These are phyloP conservation scores for Ammodytes dubius DNA, from an alignment of 2,113 vertebrate genomes.

Conservation along the genomic window DNA sequence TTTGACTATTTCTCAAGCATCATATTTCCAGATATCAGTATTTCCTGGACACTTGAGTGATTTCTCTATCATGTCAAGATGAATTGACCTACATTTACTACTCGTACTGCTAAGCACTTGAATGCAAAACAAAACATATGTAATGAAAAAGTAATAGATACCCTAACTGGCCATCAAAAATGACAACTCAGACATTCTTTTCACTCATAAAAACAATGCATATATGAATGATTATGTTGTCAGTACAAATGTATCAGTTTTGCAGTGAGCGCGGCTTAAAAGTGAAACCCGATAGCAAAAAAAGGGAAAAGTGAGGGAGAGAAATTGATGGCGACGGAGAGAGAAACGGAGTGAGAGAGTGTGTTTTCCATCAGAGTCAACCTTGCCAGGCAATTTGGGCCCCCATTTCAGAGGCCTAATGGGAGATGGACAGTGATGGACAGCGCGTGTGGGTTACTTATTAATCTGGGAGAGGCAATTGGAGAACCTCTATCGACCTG, in stretches of 20 bases:
- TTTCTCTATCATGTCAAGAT: not conserved
- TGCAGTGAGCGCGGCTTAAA: constrained; percentile 45
- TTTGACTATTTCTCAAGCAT: not conserved
- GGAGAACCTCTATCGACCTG: constrained; percentile 87
- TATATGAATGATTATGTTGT: constrained; percentile 35
- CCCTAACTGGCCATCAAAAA: constrained; percentile 13
- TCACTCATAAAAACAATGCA: constrained; percentile 4
- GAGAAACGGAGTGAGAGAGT: constrained; percentile 66
- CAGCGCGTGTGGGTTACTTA: constrained; percentile 87
- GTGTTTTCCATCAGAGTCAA: constrained; percentile 82
- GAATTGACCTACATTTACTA: not conserved
- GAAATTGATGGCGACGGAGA: constrained; percentile 51
- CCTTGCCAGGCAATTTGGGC: constrained; percentile 83
- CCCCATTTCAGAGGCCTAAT: constrained; percentile 85
- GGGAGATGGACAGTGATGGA: constrained; percentile 88
- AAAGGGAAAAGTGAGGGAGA: constrained; percentile 30
- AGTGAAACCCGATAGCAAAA: constrained; percentile 63
- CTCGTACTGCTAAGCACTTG: not conserved
- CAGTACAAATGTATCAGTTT: constrained; percentile 18
- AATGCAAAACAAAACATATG: not conserved
- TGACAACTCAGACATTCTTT: constrained; percentile 10
- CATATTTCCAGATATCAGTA: not conserved
- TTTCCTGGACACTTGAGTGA: not conserved
- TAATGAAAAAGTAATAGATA: not conserved
- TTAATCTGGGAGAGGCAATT: constrained; percentile 87